A percentile compares a stretch with the other conserved stretches of the same genome.
phyloP scores from a whole-genome alignment of 92 coral and sea anemone species.

The Plumapathes pennacea region DNA sequence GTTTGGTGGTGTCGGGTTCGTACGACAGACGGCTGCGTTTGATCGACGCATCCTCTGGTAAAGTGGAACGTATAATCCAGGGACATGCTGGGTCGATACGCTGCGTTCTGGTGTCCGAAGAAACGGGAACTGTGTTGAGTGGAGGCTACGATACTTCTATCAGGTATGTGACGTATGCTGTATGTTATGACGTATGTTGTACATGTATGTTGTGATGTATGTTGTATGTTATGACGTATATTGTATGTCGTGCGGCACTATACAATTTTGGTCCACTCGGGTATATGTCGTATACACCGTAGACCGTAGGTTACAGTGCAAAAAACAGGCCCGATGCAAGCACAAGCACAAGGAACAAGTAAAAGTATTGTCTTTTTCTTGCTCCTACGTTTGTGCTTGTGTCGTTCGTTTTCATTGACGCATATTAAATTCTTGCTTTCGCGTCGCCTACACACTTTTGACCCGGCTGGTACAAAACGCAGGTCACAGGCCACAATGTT shows the following conservation, averaged over 20 bases:
- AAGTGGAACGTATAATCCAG: conserved; percentile 76
- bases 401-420: too few species aligned
- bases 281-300: not conserved
- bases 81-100: conserved; percentile 97
- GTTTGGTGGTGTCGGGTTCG: conserved; percentile 85
- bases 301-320: too few species aligned
- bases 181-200: not conserved
- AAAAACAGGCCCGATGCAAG: not conserved
- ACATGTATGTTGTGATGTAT: not conserved
- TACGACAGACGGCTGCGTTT: conserved; percentile 85
- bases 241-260: not conserved
- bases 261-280: too few species aligned
- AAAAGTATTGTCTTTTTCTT: too few species aligned
- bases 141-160: conserved; percentile 96
- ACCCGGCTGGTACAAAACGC: too few species aligned
- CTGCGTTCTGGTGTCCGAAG: conserved; percentile 80
- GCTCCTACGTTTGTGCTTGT: too few species aligned
- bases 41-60: conserved; percentile 76
- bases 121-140: conserved; percentile 76
- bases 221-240: not conserved
- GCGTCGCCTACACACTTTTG: too few species aligned
- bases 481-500: too few species aligned
- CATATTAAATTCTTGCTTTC: too few species aligned
- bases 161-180: conserved; percentile 35
- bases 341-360: too few species aligned